Evolutionary conservation across 2,113 vertebrate genomes (phyloP).

Genomic region (Hystrix brachyura): DNA sequence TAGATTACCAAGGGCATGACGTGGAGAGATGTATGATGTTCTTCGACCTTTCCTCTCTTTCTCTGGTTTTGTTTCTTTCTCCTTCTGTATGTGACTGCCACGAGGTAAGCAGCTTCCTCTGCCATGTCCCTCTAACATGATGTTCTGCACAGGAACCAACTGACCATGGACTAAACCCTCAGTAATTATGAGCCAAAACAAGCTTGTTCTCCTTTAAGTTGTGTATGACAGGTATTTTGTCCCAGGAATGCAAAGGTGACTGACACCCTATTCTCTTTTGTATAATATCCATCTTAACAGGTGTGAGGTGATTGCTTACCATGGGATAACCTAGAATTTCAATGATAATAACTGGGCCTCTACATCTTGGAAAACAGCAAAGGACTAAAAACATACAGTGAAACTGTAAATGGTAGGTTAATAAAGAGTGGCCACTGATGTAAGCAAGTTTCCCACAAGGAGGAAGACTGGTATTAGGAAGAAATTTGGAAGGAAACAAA

Average conservation of each 20-base stretch:
- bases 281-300: background rate
- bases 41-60: background rate
- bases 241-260: background rate
- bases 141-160: background rate
- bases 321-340: background rate
- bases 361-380: background rate
- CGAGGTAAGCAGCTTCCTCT: background rate
- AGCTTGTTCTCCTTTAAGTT: background rate
- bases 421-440: background rate
- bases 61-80: background rate
- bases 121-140: background rate
- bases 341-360: background rate
- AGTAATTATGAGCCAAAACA: background rate
- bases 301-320: background rate
- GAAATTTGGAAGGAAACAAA: background rate
- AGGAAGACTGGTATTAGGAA: background rate
- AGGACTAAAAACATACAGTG: background rate
- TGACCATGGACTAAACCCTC: background rate
- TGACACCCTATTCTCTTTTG: background rate
- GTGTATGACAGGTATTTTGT: background rate
- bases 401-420: background rate
- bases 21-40: background rate
- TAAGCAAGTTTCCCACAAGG: background rate
- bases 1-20: background rate
- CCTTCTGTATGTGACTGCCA: background rate